A percentile compares a stretch with the other conserved stretches of the same genome.
Evolutionary conservation across 2,888 invertebrate genomes (phyloP).

Genomic region (Choristoneura rosaceana): DNA sequence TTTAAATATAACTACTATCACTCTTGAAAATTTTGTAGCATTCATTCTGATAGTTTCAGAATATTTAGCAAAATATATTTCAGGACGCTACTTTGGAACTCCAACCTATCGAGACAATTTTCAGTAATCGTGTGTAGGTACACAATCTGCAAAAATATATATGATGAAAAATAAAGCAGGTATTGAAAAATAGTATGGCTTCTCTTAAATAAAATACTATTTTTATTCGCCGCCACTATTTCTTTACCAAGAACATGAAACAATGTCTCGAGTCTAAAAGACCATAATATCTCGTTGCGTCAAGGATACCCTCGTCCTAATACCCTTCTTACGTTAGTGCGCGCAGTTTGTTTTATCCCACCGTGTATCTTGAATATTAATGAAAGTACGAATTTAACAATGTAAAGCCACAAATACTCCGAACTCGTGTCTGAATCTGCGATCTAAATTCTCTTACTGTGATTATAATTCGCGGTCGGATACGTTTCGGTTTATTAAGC

Average conservation of each 20-base stretch:
- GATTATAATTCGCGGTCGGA: slow-evolving; percentile 35
- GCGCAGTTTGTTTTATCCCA: slow-evolving; percentile 42
- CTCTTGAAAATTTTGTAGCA: too few relatives aligned
- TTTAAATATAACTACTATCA: too few relatives aligned
- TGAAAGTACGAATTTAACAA: slow-evolving; percentile 36
- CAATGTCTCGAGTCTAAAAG: slow-evolving; percentile 29
- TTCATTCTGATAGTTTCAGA: too few relatives aligned
- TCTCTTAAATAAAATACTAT: neutral
- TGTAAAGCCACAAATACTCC: slow-evolving; percentile 20
- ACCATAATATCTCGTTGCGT: slow-evolving; percentile 34
- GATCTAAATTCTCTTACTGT: slow-evolving; percentile 24
- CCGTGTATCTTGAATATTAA: slow-evolving; percentile 42
- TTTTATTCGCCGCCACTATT: slow-evolving; percentile 8
- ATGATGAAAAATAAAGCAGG: too few relatives aligned
- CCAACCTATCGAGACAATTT: too few relatives aligned
- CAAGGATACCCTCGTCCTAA: slow-evolving; percentile 35
- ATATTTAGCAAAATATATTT: too few relatives aligned
- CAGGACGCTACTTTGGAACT: too few relatives aligned
- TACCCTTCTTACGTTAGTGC: slow-evolving; percentile 41
- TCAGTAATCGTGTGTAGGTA: too few relatives aligned
- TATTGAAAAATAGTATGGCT: too few relatives aligned
- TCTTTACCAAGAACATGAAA: slow-evolving; percentile 30
- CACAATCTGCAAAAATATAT: too few relatives aligned
- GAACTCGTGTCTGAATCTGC: slow-evolving; percentile 12
- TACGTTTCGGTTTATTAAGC: slow-evolving; percentile 38